A percentile compares a stretch with the other conserved stretches of the same genome.
Conservation (phyloP, 2,888 invertebrate species). For the Tanaodytes sp. region DNA sequence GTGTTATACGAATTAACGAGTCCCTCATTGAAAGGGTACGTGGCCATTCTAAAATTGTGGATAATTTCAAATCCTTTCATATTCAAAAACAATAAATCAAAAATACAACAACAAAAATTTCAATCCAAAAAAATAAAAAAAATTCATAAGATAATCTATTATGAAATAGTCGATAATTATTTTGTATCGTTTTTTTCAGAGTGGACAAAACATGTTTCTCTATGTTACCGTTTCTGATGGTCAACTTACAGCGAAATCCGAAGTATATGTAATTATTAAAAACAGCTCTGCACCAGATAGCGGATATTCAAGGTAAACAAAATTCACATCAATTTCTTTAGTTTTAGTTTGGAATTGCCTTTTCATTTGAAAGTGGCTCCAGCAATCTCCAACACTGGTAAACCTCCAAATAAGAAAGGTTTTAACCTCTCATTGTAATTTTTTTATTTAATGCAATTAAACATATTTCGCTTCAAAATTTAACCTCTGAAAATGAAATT, state of each 20-base stretch:
- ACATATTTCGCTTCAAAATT: too few species aligned
- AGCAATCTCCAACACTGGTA: too few species aligned
- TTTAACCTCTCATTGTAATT: too few species aligned
- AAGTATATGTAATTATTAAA: conserved; percentile 79
- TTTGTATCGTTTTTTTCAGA: conserved; percentile 77
- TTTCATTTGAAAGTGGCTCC: too few species aligned
- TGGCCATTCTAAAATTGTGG: too few species aligned
- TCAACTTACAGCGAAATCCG: conserved; percentile 78
- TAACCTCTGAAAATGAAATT: too few species aligned
- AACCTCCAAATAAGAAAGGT: too few species aligned
- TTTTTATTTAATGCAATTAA: too few species aligned
- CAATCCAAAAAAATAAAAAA: background rate
- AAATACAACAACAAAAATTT: background rate
- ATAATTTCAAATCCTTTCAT: conserved; percentile 16
- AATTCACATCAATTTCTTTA: too few species aligned
- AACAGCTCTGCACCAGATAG: conserved; percentile 69
- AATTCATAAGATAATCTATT: background rate
- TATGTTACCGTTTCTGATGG: conserved; percentile 82
- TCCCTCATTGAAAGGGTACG: conserved; percentile 82
- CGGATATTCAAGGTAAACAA: conserved; percentile 66
- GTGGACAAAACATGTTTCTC: conserved; percentile 79
- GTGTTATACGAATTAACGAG: conserved; percentile 86
- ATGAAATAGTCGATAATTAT: too few species aligned
- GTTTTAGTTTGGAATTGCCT: too few species aligned
- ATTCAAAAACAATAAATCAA: too few species aligned